Evolutionary conservation across 2,888 invertebrate species (phyloP).

Genomic region (Drosophila leonis): DNA sequence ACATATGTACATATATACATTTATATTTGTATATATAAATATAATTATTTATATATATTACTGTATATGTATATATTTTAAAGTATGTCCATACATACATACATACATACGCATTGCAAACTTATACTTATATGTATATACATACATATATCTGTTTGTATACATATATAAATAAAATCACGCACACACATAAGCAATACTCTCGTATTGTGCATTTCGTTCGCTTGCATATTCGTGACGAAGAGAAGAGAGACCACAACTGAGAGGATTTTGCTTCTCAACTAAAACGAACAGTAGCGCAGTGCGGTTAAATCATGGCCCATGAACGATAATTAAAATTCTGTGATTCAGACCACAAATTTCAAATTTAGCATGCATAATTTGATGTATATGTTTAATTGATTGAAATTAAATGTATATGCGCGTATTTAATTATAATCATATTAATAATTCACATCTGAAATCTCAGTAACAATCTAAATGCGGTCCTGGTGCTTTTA

Average conservation of each 20-base stretch:
- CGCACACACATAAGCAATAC: slow-evolving; percentile 14
- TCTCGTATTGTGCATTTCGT: slow-evolving; percentile 25
- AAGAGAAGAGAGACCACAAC: slow-evolving; percentile 31
- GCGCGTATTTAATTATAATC: background rate
- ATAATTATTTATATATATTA: slow-evolving; percentile 6
- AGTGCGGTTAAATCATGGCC: slow-evolving; percentile 30
- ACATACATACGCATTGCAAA: slow-evolving; percentile 2
- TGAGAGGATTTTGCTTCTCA: slow-evolving; percentile 38
- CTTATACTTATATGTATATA: slow-evolving; percentile 15
- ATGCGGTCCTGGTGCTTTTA: slow-evolving; percentile 53
- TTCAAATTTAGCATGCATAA: background rate
- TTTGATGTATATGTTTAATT: background rate
- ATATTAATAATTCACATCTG: background rate
- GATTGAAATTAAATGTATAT: background rate
- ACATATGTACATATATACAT: slow-evolving; percentile 12
- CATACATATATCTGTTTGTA: slow-evolving; percentile 9
- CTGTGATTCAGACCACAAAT: background rate
- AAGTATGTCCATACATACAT: background rate
- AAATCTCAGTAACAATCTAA: slow-evolving; percentile 8
- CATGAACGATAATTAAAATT: background rate
- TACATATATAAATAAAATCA: slow-evolving; percentile 9
- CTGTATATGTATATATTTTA: slow-evolving; percentile 23
- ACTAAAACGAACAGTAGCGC: slow-evolving; percentile 43
- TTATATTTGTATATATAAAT: slow-evolving; percentile 14
- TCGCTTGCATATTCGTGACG: slow-evolving; percentile 41